These are phyloP conservation scores for Agapornis canus DNA, from an alignment of 2,797 vertebrate genomes.

Conservation along the genomic window DNA sequence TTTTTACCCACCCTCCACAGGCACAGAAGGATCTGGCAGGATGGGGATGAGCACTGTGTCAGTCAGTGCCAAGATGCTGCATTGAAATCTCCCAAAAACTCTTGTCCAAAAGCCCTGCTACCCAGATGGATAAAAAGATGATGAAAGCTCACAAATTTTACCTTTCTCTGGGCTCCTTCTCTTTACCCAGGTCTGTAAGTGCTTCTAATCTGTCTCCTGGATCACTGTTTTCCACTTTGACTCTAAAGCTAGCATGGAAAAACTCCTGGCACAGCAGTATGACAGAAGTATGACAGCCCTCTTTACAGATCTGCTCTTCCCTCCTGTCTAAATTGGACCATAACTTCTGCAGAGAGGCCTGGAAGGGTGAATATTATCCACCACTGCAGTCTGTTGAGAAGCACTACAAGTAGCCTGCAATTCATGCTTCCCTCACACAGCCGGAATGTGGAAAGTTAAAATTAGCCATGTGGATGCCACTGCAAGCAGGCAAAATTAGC, in stretches of 20 bases:
- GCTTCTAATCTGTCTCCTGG: background rate
- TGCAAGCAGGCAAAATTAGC: background rate
- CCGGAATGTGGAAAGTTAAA: background rate
- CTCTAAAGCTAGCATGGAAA: background rate
- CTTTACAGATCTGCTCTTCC: background rate
- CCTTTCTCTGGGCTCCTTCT: background rate
- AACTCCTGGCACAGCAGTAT: fast-evolving
- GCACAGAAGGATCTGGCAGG: background rate
- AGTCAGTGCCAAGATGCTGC: background rate
- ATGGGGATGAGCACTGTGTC: background rate
- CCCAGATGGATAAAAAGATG: background rate
- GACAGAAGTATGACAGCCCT: fast-evolving
- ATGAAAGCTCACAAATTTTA: background rate
- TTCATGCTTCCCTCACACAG: background rate
- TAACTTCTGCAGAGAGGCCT: background rate
- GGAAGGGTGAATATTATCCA: background rate
- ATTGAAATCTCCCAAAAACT: background rate
- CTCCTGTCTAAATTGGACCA: background rate
- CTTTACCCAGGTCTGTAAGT: background rate
- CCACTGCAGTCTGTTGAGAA: background rate
- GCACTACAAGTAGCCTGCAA: background rate
- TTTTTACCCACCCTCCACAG: background rate
- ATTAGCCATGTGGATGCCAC: background rate
- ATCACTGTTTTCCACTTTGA: background rate
- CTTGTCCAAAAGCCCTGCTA: background rate